A percentile compares a stretch with the other conserved stretches of the same genome.
These are phyloP conservation scores for Phocoena phocoena DNA, from an alignment of 2,113 vertebrate genomes.

Conservation along the genomic window DNA sequence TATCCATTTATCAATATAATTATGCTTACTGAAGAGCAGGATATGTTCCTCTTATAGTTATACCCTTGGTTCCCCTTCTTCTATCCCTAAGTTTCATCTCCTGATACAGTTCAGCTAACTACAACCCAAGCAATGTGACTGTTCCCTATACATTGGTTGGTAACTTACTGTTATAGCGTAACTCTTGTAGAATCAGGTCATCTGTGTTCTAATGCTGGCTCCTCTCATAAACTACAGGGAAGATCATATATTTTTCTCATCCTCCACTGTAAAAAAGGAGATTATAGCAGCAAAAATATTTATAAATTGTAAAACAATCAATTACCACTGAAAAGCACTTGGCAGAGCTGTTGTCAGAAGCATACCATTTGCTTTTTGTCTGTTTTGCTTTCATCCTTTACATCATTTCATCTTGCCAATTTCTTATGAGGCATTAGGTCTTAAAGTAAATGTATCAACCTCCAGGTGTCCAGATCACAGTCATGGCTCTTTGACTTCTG, in stretches of 20 bases:
- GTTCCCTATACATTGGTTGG: not conserved
- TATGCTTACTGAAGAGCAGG: slow-evolving; percentile 57
- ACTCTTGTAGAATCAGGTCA: not conserved
- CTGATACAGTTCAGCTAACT: slow-evolving; percentile 35
- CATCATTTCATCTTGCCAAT: not conserved
- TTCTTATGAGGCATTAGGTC: not conserved
- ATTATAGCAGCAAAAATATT: not conserved
- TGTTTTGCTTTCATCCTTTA: not conserved
- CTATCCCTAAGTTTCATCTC: slow-evolving; percentile 45
- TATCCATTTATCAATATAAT: slow-evolving; percentile 72
- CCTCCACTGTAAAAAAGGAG: not conserved
- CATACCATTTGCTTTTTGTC: not conserved
- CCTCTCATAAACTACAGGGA: not conserved
- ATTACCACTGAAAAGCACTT: not conserved
- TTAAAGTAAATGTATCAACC: not conserved
- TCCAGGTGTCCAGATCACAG: not conserved
- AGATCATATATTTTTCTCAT: not conserved
- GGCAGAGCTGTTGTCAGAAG: not conserved
- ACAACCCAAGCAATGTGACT: slow-evolving; percentile 51
- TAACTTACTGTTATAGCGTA: not conserved
- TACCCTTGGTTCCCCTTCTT: not conserved
- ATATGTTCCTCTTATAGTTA: not conserved
- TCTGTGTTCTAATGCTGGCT: not conserved
- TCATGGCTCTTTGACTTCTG: not conserved
- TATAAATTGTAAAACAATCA: not conserved